Evolutionary conservation across 2,888 invertebrate genomes (phyloP), one percentile per base, ranked within the genome.

Genomic region (Rapana venosa): DNA sequence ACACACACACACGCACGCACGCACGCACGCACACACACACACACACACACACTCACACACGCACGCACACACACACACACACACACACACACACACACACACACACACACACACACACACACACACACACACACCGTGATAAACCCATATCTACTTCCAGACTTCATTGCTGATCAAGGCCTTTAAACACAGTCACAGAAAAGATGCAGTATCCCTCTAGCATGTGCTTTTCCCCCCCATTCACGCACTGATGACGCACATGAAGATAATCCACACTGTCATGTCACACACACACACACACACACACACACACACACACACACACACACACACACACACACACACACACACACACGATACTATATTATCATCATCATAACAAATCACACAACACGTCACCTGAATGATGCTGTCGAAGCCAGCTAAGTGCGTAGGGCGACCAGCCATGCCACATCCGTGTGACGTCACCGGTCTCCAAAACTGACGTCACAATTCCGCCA

Each of bases 341-440:
- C 22, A 70, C 70, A 22, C 11, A 70, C 70, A 70, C 70, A 11
- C 58, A 61, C 13, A 20, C 13, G 13, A 2, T 61, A 20, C 20
- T 61, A 20, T 61, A 61, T 61, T 58, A 15, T 2, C 22, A 20
- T 61, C 61, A 61, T 61, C 22, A 47, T 47, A 47, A 47, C 47
- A 47, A 47, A 47, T 8, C 6, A 13, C 32, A 79, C 35, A 79
- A 15, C 8, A 13, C 20, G 79, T 79, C 79, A 79, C 79, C 79
- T 79, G 79, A 79, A 79, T 32, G 79, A 79, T 79, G 79, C 79
- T 79, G 79, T 79, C 79, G 79, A 79, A 79, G 79, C 79, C 79
- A 79, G 32, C 35, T 35, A 79, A 17, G 2, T 8, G 35, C 5
- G 35, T 32, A 35, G 79, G 22, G 22, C 35, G 79, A 32, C 35